These are phyloP conservation scores for Helicorthomorpha holstii DNA, from an alignment of 1,140 invertebrate species.

Conservation along the genomic window DNA sequence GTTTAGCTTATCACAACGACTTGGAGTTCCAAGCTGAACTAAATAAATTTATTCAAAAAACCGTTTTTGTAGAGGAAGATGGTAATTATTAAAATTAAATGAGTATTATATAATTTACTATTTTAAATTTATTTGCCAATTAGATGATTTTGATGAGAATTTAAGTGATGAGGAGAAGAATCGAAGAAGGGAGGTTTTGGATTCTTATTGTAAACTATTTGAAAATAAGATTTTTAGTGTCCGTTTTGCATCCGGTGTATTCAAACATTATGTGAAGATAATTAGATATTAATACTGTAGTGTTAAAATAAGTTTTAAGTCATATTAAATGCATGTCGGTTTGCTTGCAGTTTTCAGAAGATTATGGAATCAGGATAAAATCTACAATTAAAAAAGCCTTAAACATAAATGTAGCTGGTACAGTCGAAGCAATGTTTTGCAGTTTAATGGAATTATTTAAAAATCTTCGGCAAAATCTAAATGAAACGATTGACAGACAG, in stretches of 20 bases:
- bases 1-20: conserved; percentile 68
- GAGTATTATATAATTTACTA: neutral
- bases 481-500: conserved; percentile 40
- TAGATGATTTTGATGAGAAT: conserved; percentile 77
- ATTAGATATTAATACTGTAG: conserved; percentile 7
- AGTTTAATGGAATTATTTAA: conserved; percentile 72
- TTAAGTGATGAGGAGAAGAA: conserved; percentile 87
- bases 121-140: conserved; percentile 8
- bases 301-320: neutral
- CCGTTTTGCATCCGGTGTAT: conserved; percentile 77
- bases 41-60: conserved; percentile 78
- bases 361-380: conserved; percentile 99
- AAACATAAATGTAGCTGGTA: conserved; percentile 94
- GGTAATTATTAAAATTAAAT: conserved; percentile 28
- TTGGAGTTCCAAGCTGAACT: conserved; percentile 58
- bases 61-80: conserved; percentile 81
- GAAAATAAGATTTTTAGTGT: conserved; percentile 93
- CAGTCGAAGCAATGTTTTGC: conserved; percentile 82
- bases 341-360: conserved; percentile 68
- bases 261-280: conserved; percentile 94
- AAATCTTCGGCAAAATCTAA: conserved; percentile 40
- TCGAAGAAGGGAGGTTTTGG: conserved; percentile 86
- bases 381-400: conserved; percentile 85
- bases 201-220: conserved; percentile 92
- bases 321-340: too few species aligned